phyloP scores from a whole-genome alignment of 53 echinoderm and acorn worm species.

The Hippasteria phrygiana region DNA sequence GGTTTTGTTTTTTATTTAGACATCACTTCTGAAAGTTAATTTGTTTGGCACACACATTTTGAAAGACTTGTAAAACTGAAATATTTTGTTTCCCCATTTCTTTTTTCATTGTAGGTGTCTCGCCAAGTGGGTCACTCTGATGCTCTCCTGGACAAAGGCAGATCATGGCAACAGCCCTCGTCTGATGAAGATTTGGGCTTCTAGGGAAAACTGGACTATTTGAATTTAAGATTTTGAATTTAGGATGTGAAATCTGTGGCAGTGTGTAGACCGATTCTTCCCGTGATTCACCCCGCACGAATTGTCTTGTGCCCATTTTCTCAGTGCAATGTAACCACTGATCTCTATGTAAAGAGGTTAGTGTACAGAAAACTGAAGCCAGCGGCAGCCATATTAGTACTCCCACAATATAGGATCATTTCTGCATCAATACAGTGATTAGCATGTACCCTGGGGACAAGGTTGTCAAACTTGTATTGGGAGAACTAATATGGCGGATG shows the following conservation, averaged over 20 bases:
- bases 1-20: too few species aligned
- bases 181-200: constrained; percentile 86
- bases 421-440: too few species aligned
- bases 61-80: not conserved
- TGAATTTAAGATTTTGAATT: not conserved
- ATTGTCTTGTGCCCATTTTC: not conserved
- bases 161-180: constrained; percentile 80
- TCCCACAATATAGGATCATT: too few species aligned
- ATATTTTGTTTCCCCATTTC: not conserved
- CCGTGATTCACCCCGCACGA: not conserved
- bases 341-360: not conserved
- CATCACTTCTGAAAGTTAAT: too few species aligned
- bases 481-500: too few species aligned
- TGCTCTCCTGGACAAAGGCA: constrained; percentile 67
- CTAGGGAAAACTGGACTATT: too few species aligned
- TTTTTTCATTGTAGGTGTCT: constrained; percentile 38
- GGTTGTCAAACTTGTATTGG: too few species aligned
- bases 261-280: not conserved
- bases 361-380: too few species aligned
- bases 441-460: too few species aligned
- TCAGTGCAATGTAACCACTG: not conserved
- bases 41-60: too few species aligned
- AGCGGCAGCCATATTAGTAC: too few species aligned
- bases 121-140: constrained; percentile 58
- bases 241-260: not conserved